Base-by-base conservation (phyloP, 2,888 invertebrate genomes). In the Camponotus fellah region DNA sequence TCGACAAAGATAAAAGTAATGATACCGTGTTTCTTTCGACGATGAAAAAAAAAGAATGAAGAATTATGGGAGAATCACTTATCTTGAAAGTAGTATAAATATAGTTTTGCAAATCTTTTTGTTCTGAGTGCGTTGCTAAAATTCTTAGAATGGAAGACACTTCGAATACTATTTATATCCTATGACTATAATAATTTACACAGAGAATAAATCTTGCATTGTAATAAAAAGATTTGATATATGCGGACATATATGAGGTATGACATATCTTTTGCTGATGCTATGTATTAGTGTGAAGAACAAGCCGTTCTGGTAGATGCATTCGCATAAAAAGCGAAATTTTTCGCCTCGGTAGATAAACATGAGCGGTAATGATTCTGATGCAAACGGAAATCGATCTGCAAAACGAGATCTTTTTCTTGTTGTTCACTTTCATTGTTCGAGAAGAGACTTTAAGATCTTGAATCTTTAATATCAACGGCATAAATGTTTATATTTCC, bases 61-160 rank as follows among this genome's bases (percentile, higher is more conserved):
- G 64, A 46, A 75, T 64, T 75, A 64, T 64, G 17, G 17, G 14
- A 21, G 46, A 4, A 21, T 21, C 8, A 53, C 6, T 53, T 53
- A n/a, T n/a, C 53, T 53, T n/a, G n/a, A 53, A 53, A 53, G n/a
- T 53, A n/a, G n/a, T n/a, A 53, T 53, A 17, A n/a, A 53, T 53
- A n/a, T n/a, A 53, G 8, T 8, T 53, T 53, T 53, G 53, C 8
- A n/a, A 17, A 49, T 49, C 53, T 53, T n/a, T 53, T 8, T 53
- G 8, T 53, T 53, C 53, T 6, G 49, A n/a, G 53, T 1, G 53
- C 17, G 53, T 53, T n/a, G 53, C 53, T 53, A n/a, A 8, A n/a
- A n/a, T 53, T 53, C 53, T 53, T 53, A 53, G 8, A 14, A 53
- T 53, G n/a, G n/a, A 53, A 53, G 53, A n/a, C 8, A n/a, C 53